Evolutionary conservation across 2,888 invertebrate species (phyloP).

Genomic region (Noctua comes): DNA sequence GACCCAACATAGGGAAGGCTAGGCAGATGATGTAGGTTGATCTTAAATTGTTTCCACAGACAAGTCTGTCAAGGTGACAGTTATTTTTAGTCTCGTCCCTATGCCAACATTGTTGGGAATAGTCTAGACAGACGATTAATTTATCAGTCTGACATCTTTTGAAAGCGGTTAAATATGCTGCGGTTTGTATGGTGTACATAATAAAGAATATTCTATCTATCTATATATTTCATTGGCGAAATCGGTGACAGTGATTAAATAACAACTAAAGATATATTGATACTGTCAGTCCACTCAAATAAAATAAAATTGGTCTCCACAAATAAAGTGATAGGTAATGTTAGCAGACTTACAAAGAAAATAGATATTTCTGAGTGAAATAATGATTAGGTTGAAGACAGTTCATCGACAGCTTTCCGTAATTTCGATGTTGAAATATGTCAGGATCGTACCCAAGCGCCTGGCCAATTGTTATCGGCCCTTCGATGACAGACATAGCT

Average conservation of each 20-base stretch:
- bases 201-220: background rate
- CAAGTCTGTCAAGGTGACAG: too few relatives aligned
- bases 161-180: background rate
- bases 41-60: too few relatives aligned
- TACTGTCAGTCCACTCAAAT: slow-evolving; percentile 4
- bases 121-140: background rate
- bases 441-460: background rate
- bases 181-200: too few relatives aligned
- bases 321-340: slow-evolving; percentile 4
- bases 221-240: background rate
- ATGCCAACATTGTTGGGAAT: background rate
- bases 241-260: background rate
- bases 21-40: background rate
- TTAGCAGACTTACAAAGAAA: slow-evolving; percentile 9
- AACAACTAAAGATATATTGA: background rate
- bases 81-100: too few relatives aligned
- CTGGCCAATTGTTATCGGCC: background rate
- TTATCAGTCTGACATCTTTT: background rate
- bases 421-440: slow-evolving; percentile 18
- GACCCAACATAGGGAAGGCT: background rate
- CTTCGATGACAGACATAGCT: background rate
- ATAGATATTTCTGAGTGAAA: slow-evolving; percentile 9
- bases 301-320: slow-evolving; percentile 9
- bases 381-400: background rate
- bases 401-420: background rate